These are phyloP conservation scores for Callimorpha dominula DNA, from an alignment of 2,888 invertebrate genomes.

Conservation along the genomic window DNA sequence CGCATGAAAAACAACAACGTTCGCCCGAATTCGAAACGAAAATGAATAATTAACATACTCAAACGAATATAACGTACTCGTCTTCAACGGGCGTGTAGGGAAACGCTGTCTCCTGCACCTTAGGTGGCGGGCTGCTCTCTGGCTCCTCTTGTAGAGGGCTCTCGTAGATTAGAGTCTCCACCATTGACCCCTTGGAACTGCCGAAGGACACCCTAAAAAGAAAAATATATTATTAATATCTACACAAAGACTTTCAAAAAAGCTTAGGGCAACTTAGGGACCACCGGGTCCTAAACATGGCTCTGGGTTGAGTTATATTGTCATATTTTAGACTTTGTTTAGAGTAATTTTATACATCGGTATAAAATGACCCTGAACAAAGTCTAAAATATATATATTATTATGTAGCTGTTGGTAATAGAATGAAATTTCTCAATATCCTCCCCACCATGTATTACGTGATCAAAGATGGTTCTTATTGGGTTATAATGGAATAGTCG, in stretches of 20 bases:
- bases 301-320: too few species aligned
- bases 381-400: too few species aligned
- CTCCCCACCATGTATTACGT: too few species aligned
- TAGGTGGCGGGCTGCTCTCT: slow-evolving; percentile 89
- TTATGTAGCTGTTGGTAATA: too few species aligned
- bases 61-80: slow-evolving; percentile 84
- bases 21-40: slow-evolving; percentile 63
- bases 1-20: slow-evolving; percentile 28
- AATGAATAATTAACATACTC: slow-evolving; percentile 75
- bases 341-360: too few species aligned
- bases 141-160: slow-evolving; percentile 93
- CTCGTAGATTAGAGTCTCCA: slow-evolving; percentile 96
- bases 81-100: slow-evolving; percentile 85
- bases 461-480: too few species aligned
- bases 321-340: too few species aligned
- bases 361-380: too few species aligned
- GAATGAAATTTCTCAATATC: too few species aligned
- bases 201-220: slow-evolving; percentile 95
- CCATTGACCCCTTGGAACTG: slow-evolving; percentile 97
- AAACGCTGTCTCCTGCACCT: slow-evolving; percentile 77
- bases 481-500: too few species aligned
- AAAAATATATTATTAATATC: slow-evolving; percentile 16
- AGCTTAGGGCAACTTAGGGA: background rate
- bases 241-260: background rate
- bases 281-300: too few species aligned